A percentile compares a stretch with the other conserved stretches of the same genome.
These are phyloP conservation scores for Colaptes auratus DNA, from an alignment of 2,113 vertebrate genomes.

Conservation along the genomic window DNA sequence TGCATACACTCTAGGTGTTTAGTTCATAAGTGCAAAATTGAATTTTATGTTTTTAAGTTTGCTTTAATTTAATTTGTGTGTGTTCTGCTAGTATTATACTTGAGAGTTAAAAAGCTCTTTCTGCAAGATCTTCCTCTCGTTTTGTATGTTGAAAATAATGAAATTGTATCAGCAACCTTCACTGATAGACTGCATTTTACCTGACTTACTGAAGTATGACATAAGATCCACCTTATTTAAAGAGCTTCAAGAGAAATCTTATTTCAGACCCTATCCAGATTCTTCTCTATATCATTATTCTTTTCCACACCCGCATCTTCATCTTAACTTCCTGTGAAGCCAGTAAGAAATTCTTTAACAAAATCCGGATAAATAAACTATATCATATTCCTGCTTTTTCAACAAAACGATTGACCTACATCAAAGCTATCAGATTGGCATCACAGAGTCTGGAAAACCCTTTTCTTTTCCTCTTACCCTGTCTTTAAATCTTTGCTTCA, in stretches of 20 bases:
- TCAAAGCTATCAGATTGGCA: neutral
- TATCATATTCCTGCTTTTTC: neutral
- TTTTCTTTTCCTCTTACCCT: neutral
- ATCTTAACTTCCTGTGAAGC: neutral
- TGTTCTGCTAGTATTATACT: neutral
- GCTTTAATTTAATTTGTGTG: neutral
- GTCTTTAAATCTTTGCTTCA: neutral
- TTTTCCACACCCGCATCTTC: neutral
- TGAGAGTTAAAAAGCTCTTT: neutral
- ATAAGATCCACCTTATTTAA: neutral
- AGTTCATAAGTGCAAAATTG: neutral
- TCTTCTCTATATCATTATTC: neutral
- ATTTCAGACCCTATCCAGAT: neutral
- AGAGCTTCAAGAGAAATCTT: neutral
- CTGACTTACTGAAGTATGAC: neutral
- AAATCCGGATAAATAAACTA: neutral
- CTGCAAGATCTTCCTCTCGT: neutral
- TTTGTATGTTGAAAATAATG: neutral
- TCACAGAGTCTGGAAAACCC: neutral
- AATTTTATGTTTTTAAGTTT: neutral
- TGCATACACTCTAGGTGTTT: neutral
- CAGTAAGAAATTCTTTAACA: neutral
- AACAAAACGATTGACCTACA: neutral
- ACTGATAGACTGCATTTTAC: neutral
- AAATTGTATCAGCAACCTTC: rapidly evolving